phyloP scores from a whole-genome alignment of 2,888 invertebrate genomes.

The Caenorhabditis virilis region DNA sequence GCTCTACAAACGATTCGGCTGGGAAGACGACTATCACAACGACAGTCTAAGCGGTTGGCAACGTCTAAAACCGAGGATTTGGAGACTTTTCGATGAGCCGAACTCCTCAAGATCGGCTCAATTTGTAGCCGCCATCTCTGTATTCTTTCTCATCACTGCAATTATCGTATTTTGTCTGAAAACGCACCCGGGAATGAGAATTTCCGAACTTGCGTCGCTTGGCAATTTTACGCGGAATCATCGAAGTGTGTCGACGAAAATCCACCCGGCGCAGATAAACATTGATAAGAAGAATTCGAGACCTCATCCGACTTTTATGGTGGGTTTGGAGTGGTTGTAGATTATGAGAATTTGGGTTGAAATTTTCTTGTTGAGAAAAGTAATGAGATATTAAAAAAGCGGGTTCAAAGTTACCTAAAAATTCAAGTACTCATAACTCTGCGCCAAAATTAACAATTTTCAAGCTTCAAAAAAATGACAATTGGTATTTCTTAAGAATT shows the following conservation, averaged over 20 bases:
- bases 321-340: conserved; percentile 13
- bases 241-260: conserved; percentile 8
- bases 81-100: conserved; percentile 98
- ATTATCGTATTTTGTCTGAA: conserved; percentile 94
- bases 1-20: conserved; percentile 84
- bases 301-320: conserved; percentile 65
- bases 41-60: conserved; percentile 82
- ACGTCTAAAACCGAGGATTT: conserved; percentile 92
- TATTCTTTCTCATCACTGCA: conserved; percentile 94
- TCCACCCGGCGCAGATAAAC: conserved; percentile 49
- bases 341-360: too few relatives aligned
- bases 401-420: too few relatives aligned
- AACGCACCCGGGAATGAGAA: conserved; percentile 92
- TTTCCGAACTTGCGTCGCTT: conserved; percentile 47
- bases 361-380: conserved; percentile 2
- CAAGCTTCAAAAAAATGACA: too few relatives aligned
- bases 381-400: conserved; percentile 1
- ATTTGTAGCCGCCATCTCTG: conserved; percentile 90
- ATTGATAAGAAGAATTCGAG: conserved; percentile 63
- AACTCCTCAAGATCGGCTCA: conserved; percentile 94
- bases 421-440: too few relatives aligned
- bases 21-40: conserved; percentile 91
- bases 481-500: too few relatives aligned
- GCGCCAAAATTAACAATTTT: too few relatives aligned
- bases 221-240: conserved; percentile 27